Evolutionary conservation across 2,113 vertebrate species (phyloP), one percentile per base, ranked within the genome.

Genomic region (Glaucomys volans): DNA sequence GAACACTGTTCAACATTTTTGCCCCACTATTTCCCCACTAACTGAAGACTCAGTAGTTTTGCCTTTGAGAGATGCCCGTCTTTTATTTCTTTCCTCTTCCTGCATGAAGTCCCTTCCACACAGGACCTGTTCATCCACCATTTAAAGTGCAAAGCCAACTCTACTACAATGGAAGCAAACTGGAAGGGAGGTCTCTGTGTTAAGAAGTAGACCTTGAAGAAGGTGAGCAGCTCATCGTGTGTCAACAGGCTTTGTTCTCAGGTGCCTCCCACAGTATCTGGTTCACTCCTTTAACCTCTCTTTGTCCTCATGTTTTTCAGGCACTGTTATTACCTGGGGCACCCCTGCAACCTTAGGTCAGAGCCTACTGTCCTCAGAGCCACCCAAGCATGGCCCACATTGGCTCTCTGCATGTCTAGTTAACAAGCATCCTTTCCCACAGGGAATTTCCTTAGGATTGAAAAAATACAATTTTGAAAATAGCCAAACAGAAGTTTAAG

Each of bases 381-480:
- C n/a, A 42, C 30, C 52, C 54, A 24, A 50, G 47, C 52, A 4
- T 24, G 40, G 6, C 14, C 32, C 37, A 90, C 1, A 0, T 18
- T 20, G 24, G 4, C 18, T 69, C n/a, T 80, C n/a, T 37, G 17
- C 0, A 81, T 26, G 74, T 96, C 59, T 72, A 37, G 35, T 37
- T 92, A 87, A 32, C 42, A 80, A 80, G 28, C 7, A 81, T 44
- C 24, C 37, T 28, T 84, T n/a, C 13, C 0, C 4, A 6, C 0
- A 32, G 40, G 88, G 69, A 79, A 16, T 86, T 86, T 52, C 28
- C 28, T 79, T 82, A 64, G 50, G 22, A 79, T 37, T 85, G 76
- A 90, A 94, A 77, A 95, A 86, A 81, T 47, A 72, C 37, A 71
- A 26, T 9, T 82, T 91, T 79, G 40, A 88, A 95, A 95, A 87